Evolutionary conservation across 2,888 invertebrate species (phyloP).

Genomic region (Melieria crassipennis): DNA sequence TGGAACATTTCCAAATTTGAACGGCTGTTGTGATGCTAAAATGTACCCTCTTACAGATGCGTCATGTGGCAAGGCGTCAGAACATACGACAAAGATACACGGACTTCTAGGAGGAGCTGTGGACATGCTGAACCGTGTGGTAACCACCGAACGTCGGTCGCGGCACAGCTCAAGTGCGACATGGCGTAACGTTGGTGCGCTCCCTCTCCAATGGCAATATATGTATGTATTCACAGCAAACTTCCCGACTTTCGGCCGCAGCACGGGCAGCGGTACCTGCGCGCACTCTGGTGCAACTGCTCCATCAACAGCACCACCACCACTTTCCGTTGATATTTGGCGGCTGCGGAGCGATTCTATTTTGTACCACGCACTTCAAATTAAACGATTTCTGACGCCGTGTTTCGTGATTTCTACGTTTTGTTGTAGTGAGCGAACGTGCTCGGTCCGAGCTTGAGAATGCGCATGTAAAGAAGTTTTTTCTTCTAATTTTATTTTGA

Average conservation of each 20-base stretch:
- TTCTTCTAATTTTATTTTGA: neutral
- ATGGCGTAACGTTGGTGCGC: too few relatives aligned
- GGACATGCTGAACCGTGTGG: conserved; percentile 14
- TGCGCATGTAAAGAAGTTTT: neutral
- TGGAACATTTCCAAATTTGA: neutral
- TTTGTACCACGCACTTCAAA: neutral
- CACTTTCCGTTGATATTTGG: neutral
- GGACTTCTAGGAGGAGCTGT: conserved; percentile 49
- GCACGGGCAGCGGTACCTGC: conserved; percentile 13
- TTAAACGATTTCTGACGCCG: neutral
- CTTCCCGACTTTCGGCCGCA: neutral
- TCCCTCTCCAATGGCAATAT: too few relatives aligned
- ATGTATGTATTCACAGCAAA: neutral
- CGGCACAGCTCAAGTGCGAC: too few relatives aligned
- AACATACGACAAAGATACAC: conserved; percentile 58
- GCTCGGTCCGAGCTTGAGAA: neutral
- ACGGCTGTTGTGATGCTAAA: neutral
- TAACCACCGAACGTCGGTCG: too few relatives aligned
- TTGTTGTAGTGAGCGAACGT: neutral
- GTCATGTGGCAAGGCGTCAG: conserved; percentile 57
- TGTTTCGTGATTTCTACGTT: neutral
- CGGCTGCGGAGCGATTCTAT: neutral
- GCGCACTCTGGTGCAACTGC: neutral
- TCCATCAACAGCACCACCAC: neutral
- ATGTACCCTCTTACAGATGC: conserved; percentile 50